Evolutionary conservation across 2,113 vertebrate genomes (phyloP), one percentile per base, ranked within the genome.

Genomic region (Orientallactaga bullata): DNA sequence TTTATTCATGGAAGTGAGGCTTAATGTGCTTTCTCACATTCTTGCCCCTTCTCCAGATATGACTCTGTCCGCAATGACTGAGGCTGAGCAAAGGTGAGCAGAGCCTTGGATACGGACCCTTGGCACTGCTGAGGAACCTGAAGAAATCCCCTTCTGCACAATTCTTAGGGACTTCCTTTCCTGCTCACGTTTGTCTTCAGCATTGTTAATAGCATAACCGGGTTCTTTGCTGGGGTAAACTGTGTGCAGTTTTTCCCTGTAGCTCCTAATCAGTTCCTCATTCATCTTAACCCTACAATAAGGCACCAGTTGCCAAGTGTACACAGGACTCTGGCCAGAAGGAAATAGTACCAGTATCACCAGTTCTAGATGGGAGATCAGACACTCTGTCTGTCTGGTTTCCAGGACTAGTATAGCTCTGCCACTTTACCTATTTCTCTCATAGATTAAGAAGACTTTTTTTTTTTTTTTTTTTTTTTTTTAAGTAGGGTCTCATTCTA

Each of bases 361-460:
- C 42, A 9, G 72, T 12, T n/a, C 28, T 10, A 18, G 23, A 17
- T 8, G 58, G 20, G 3, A 60, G 26, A 69, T 1, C 15, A 88
- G 65, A 13, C 4, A 0, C 10, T 35, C 12, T 30, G n/a, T 79
- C 16, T 39, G 39, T 42, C 58, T 42, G 73, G 68, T 32, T 30
- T 9, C 0, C 0, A 18, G 10, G 4, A 4, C 32, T 35, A 35
- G 13, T 11, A 3, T 2, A 32, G 13, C 58, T 71, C 39, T 7
- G 23, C 30, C 21, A 47, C 28, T 32, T 88, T 16, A 58, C 18
- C 7, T 39, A n/a, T 0, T 16, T 26, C 21, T 55, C 28, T 39
- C 2, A 2, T 15, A 82, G 71, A 32, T 26, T 55, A 81, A 73
- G 37, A 79, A 69, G 8, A 88, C 32, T 84, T 15, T 69, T 78